phyloP scores from a whole-genome alignment of 1,140 invertebrate species.

The Dendroctonus ponderosae region DNA sequence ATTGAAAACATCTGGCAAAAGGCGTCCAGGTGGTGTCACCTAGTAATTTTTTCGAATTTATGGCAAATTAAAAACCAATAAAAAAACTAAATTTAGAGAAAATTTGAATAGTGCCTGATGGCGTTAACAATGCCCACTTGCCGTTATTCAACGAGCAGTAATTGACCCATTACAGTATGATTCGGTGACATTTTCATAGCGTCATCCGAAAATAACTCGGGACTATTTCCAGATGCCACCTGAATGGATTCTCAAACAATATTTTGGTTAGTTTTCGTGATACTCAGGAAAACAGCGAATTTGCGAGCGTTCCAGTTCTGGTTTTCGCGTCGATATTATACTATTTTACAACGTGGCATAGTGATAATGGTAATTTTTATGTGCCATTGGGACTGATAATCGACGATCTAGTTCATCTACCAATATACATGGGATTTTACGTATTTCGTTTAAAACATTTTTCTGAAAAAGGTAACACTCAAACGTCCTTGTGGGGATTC shows the following conservation, averaged over 20 bases:
- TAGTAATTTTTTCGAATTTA: too few relatives aligned
- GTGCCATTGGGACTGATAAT: too few relatives aligned
- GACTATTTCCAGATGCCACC: conserved; percentile 28
- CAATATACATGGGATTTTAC: too few relatives aligned
- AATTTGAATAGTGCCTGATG: neutral
- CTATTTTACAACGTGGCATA: too few relatives aligned
- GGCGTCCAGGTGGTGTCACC: too few relatives aligned
- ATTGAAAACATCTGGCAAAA: too few relatives aligned
- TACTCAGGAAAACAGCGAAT: conserved; percentile 5
- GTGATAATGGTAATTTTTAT: neutral
- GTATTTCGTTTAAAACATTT: too few relatives aligned
- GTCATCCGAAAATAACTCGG: conserved; percentile 24
- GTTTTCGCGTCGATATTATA: too few relatives aligned
- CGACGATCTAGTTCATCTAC: too few relatives aligned
- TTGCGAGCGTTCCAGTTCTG: neutral
- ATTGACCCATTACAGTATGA: conserved; percentile 10
- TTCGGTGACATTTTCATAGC: conserved; percentile 9
- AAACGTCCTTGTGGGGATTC: too few relatives aligned
- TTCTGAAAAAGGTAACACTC: too few relatives aligned
- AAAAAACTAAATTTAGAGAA: neutral
- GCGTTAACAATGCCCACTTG: neutral
- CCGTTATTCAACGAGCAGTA: neutral
- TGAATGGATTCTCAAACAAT: conserved; percentile 24
- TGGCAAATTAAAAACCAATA: neutral
- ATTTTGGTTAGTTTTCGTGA: conserved; percentile 18